Percentiles rank a stretch among this genome's conserved stretches.
phyloP scores from a whole-genome alignment of 37 sponge, comb jelly and placozoan genomes.

The Aplysina aerophoba region DNA sequence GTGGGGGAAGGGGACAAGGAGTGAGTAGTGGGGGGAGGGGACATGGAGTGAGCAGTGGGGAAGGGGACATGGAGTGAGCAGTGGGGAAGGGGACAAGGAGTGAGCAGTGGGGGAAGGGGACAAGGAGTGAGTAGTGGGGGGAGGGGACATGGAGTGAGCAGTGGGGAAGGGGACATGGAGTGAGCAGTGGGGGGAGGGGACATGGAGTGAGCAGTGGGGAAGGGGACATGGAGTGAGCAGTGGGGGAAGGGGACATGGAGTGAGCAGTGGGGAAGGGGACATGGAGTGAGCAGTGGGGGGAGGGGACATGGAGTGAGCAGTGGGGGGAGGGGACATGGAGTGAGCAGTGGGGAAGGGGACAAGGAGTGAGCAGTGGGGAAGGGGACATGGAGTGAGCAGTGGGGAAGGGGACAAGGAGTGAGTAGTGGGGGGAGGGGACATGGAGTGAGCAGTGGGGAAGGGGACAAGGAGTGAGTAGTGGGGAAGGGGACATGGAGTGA shows the following conservation, averaged over 20 bases:
- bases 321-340: neutral
- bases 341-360: conserved; percentile 35
- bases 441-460: conserved; percentile 35
- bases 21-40: conserved; percentile 35
- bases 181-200: conserved; percentile 36
- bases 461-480: conserved; percentile 26
- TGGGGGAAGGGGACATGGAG: conserved; percentile 36
- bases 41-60: conserved; percentile 9
- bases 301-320: conserved; percentile 26
- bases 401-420: conserved; percentile 33
- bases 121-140: conserved; percentile 32
- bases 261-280: neutral
- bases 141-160: conserved; percentile 27
- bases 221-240: conserved; percentile 16
- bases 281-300: conserved; percentile 35
- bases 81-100: conserved; percentile 32
- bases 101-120: neutral
- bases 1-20: neutral
- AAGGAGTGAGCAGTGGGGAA: neutral
- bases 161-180: neutral
- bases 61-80: conserved; percentile 19
- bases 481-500: conserved; percentile 4
- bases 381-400: conserved; percentile 20
- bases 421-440: neutral
- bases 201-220: conserved; percentile 6